Conservation (phyloP, 2,797 vertebrate species). For the Mus caroli region DNA sequence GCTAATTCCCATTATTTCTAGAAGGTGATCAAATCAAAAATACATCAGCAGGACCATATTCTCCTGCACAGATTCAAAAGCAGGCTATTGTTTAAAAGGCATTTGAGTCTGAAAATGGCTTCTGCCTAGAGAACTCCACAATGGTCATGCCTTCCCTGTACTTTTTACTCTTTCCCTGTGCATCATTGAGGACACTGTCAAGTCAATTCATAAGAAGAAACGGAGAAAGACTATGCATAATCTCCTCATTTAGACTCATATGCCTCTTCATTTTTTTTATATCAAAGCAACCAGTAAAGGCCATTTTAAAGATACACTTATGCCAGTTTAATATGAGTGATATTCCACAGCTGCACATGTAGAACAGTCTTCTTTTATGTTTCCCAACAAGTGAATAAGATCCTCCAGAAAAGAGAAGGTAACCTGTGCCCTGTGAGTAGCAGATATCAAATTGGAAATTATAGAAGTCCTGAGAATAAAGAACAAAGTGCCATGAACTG, state of each 20-base stretch:
- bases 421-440: not conserved
- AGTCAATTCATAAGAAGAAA: conserved; percentile 67
- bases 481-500: not conserved
- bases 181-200: conserved; percentile 60
- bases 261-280: conserved; percentile 72
- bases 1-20: conserved; percentile 46
- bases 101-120: conserved; percentile 46
- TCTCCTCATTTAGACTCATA: not conserved
- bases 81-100: not conserved
- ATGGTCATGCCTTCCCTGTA: conserved; percentile 32
- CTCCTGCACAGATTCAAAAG: not conserved
- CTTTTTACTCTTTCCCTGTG: conserved; percentile 55
- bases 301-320: conserved; percentile 58
- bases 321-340: conserved; percentile 46
- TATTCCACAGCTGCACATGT: not conserved
- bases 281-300: conserved; percentile 58
- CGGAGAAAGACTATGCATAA: not conserved
- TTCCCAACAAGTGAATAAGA: conserved; percentile 62
- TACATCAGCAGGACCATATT: conserved; percentile 28
- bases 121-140: not conserved
- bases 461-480: conserved; percentile 39
- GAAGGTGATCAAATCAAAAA: conserved; percentile 54
- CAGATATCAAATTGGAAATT: conserved; percentile 53
- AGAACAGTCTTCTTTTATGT: conserved; percentile 49
- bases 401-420: conserved; percentile 49